A percentile compares a stretch with the other conserved stretches of the same genome.
These are phyloP conservation scores for Zaprionus ghesquierei DNA, from an alignment of 1,140 invertebrate genomes.

Conservation along the genomic window DNA sequence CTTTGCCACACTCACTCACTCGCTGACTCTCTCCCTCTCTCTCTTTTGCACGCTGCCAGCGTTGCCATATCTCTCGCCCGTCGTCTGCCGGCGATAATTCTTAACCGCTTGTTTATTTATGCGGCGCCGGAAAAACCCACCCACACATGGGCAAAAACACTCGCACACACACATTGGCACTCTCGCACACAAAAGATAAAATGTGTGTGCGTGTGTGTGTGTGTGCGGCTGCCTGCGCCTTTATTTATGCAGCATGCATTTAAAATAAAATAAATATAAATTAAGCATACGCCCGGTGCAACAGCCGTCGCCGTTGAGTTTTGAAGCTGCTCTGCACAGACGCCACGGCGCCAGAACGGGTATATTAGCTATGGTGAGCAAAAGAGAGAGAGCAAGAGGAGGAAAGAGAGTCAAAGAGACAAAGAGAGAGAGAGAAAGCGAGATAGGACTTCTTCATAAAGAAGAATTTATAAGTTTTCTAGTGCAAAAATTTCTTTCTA, in stretches of 20 bases:
- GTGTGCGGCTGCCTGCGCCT: conserved; percentile 38
- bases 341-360: conserved; percentile 14
- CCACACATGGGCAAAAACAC: conserved; percentile 18
- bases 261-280: conserved; percentile 80
- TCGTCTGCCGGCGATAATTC: conserved; percentile 59
- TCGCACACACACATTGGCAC: conserved; percentile 14
- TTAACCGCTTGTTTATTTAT: conserved; percentile 79
- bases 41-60: neutral
- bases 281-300: conserved; percentile 69
- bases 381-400: too few relatives aligned
- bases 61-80: conserved; percentile 35
- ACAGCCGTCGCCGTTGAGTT: conserved; percentile 15
- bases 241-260: conserved; percentile 79
- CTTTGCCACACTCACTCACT: neutral
- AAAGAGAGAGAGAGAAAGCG: too few relatives aligned
- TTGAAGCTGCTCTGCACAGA: conserved; percentile 11
- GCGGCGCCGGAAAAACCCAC: conserved; percentile 64
- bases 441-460: too few relatives aligned
- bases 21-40: neutral
- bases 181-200: conserved; percentile 15
- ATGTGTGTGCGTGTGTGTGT: conserved; percentile 9
- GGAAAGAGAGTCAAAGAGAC: too few relatives aligned
- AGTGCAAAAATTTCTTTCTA: too few relatives aligned
- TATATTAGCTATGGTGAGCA: conserved; percentile 25
- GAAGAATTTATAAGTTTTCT: too few relatives aligned